Base-by-base conservation (phyloP, 2,797 vertebrate genomes). In the Alosa sapidissima region DNA sequence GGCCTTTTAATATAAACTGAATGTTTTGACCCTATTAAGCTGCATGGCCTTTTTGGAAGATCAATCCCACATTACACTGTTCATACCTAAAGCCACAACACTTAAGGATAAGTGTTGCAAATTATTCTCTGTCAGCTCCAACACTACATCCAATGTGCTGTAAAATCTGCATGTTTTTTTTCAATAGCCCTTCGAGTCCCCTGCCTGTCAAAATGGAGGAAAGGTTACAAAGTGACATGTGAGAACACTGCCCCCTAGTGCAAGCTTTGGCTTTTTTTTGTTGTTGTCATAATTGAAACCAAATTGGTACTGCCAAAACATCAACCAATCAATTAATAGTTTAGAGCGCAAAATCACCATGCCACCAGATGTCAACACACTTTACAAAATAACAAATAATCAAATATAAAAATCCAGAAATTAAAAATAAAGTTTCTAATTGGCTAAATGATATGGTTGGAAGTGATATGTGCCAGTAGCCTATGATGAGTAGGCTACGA, bases 151-250 rank as follows among this genome's bases (percentile, higher is more conserved):
- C 7, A 45, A 47, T 75, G 68, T 45, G 68, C 68, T 6, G 24
- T 68, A 68, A 68, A 33, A 33, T 41, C 72, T 45, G 16, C n/a
- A 81, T 81, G 65, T 78, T 49, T 33, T 52, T 72, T 28, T 28
- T 14, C 19, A n/a, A 58, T 13, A 83, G 60, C 28, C 52, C 33
- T 45, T 48, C 11, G 36, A 89, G 89, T 88, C 89, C 91, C 86
- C 87, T 84, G 81, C 87, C 93, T 90, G 93, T 93, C 92, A 93
- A 88, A 92, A 92, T 92, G 81, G 72, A 75, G 68, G 68, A 78
- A 19, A 78, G 41, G 41, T 78, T 45, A 78, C 65, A 41, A 41
- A 47, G 41, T 78, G 72, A 78, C 21, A 78, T 78, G 72, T 78
- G 72, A 78, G 72, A 78, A 78, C 72, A 78, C 45, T 78, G 72